These are phyloP conservation scores for Meteorus colon DNA, from an alignment of 2,888 invertebrate species.

Conservation along the genomic window DNA sequence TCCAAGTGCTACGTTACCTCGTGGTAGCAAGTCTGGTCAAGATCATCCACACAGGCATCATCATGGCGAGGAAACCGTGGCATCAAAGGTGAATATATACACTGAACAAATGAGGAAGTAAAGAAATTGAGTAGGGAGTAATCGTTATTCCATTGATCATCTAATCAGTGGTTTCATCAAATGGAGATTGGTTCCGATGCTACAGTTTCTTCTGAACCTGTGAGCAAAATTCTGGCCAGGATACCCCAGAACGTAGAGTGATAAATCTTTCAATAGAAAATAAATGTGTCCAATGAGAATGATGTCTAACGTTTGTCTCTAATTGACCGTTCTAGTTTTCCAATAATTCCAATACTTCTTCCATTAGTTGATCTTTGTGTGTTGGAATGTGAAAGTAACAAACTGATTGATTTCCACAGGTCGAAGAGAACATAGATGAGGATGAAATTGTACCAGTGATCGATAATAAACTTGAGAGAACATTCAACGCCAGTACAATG, in stretches of 20 bases:
- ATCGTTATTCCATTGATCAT: too few species aligned
- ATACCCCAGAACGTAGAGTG: too few species aligned
- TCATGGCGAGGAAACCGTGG: conserved; percentile 68
- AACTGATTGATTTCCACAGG: conserved; percentile 24
- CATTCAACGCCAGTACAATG: conserved; percentile 42
- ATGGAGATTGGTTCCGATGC: too few species aligned
- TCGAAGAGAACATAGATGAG: conserved; percentile 59
- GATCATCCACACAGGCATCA: conserved; percentile 73
- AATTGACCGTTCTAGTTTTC: neutral
- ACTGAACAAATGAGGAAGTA: neutral
- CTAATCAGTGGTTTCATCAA: too few species aligned
- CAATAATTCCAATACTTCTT: too few species aligned
- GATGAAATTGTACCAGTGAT: conserved; percentile 58
- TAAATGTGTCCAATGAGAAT: too few species aligned
- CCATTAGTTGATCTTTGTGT: too few species aligned
- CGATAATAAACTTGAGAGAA: conserved; percentile 51
- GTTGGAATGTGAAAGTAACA: neutral
- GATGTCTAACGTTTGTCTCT: too few species aligned
- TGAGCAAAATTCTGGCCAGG: too few species aligned
- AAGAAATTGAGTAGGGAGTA: too few species aligned
- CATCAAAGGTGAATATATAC: conserved; percentile 34
- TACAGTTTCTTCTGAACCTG: too few species aligned
- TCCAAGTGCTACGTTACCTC: conserved; percentile 49
- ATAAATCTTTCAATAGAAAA: too few species aligned
- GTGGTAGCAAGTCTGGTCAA: conserved; percentile 50